Evolutionary conservation across 2,113 vertebrate species (phyloP).

Genomic region (Tenebrosternarchus preto): DNA sequence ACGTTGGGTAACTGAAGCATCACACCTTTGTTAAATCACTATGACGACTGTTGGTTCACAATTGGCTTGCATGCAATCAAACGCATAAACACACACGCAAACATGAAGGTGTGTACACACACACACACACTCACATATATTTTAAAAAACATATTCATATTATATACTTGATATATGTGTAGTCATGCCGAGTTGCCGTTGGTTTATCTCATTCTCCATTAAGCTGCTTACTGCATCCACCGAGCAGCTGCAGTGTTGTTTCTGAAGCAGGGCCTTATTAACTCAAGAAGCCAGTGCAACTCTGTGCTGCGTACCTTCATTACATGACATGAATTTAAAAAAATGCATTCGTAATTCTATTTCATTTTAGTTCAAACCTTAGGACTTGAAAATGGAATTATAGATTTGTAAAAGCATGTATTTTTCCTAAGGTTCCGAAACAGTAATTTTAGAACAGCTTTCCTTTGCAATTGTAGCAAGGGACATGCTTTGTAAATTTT

Average conservation of each 20-base stretch:
- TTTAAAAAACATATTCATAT: no score
- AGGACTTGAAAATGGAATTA: neutral
- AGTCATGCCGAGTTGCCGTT: no score
- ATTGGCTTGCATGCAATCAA: neutral
- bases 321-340: neutral
- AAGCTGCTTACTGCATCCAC: no score
- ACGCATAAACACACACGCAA: no score
- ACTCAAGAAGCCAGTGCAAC: neutral
- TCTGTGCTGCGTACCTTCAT: neutral
- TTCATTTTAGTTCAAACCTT: neutral
- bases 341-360: neutral
- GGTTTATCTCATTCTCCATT: no score
- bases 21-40: constrained; percentile 13
- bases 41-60: neutral
- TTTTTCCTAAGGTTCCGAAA: no score
- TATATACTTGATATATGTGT: no score
- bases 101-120: no score
- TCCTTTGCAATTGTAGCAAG: neutral
- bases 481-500: neutral
- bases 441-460: no score
- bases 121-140: no score
- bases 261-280: neutral
- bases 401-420: neutral
- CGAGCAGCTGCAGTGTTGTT: neutral
- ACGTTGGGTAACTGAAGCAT: neutral